phyloP scores from a whole-genome alignment of 2,888 invertebrate species.

The Nycteola revayana region DNA sequence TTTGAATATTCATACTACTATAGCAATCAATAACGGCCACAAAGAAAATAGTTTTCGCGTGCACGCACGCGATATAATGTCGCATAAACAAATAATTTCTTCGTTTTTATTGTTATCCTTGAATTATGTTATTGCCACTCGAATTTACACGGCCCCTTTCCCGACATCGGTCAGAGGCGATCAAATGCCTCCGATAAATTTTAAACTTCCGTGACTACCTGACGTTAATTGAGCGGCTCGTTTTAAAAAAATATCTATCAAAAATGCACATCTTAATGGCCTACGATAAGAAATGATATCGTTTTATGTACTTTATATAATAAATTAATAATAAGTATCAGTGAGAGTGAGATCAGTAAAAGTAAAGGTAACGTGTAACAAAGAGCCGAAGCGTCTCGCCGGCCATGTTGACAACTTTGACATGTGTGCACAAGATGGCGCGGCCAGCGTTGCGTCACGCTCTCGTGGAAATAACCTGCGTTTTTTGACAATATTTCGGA shows the following conservation, averaged over 20 bases:
- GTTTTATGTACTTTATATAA: conserved; percentile 49
- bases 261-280: conserved; percentile 75
- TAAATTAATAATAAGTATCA: conserved; percentile 49
- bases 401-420: conserved; percentile 49
- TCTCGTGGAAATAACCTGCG: conserved; percentile 49
- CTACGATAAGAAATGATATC: conserved; percentile 61
- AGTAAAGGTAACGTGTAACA: conserved; percentile 35
- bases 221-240: conserved; percentile 66
- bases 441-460: conserved; percentile 40
- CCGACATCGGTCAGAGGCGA: conserved; percentile 47
- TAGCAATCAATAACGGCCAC: conserved; percentile 79
- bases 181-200: conserved; percentile 65
- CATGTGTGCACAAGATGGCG: conserved; percentile 55
- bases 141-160: conserved; percentile 48
- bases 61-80: conserved; percentile 77
- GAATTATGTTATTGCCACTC: conserved; percentile 57
- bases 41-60: conserved; percentile 79
- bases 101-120: conserved; percentile 69
- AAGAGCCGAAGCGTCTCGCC: conserved; percentile 21
- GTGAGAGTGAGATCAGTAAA: conserved; percentile 53
- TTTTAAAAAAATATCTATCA: conserved; percentile 69
- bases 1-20: conserved; percentile 80
- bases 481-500: conserved; percentile 65
- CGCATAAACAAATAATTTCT: conserved; percentile 80
- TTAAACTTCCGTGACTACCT: conserved; percentile 72